Percentiles rank a stretch among this genome's conserved stretches.
phyloP scores from a whole-genome alignment of 2,888 invertebrate species.

The Limnephilus lunatus region DNA sequence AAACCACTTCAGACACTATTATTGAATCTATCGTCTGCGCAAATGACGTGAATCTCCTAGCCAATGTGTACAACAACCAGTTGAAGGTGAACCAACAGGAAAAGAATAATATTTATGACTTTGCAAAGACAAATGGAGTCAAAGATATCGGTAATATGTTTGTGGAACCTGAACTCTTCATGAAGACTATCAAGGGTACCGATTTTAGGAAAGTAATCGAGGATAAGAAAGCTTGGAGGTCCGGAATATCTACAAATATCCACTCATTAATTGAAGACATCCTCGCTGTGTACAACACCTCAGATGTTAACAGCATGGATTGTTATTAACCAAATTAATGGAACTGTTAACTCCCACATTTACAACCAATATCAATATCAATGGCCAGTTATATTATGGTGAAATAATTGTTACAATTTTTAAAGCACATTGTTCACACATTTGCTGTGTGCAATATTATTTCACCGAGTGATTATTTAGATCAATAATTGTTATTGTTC shows the following conservation, averaged over 20 bases:
- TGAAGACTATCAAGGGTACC: conserved; percentile 76
- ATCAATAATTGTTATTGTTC: background rate
- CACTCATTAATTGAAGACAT: conserved; percentile 87
- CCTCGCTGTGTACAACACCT: conserved; percentile 78
- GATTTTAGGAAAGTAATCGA: conserved; percentile 80
- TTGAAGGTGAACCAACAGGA: conserved; percentile 69
- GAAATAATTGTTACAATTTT: background rate
- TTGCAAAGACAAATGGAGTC: conserved; percentile 70
- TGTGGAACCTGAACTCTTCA: conserved; percentile 79
- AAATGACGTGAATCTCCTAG: conserved; percentile 80
- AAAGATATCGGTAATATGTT: conserved; percentile 70
- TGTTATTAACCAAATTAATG: conserved; percentile 79
- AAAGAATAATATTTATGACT: conserved; percentile 69
- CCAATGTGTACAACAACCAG: conserved; percentile 79
- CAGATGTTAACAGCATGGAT: conserved; percentile 81
- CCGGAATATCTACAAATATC: conserved; percentile 81
- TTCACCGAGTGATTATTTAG: background rate
- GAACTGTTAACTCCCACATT: background rate
- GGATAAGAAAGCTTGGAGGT: conserved; percentile 82
- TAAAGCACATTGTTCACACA: background rate
- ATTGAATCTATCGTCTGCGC: conserved; percentile 82
- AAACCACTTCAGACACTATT: conserved; percentile 74
- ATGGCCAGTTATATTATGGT: background rate
- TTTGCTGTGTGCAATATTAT: background rate
- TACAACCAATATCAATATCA: background rate